Conservation (phyloP, 2,888 invertebrate genomes). For the Drosophila neonasuta region DNA sequence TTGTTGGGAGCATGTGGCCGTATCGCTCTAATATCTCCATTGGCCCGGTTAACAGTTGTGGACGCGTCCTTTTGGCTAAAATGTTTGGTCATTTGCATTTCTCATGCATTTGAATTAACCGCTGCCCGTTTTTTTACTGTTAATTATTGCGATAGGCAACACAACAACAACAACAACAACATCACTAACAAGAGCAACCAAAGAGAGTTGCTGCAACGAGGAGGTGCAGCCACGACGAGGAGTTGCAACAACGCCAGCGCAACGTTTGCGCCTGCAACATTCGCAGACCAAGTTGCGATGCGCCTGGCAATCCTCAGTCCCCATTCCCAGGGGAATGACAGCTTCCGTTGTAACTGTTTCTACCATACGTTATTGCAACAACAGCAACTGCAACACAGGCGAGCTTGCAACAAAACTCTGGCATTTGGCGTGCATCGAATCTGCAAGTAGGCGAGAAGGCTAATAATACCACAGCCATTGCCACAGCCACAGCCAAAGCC, state of each 20-base stretch:
- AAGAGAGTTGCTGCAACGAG: slow-evolving; percentile 8
- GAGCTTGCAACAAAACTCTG: slow-evolving; percentile 33
- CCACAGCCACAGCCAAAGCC: slow-evolving; percentile 35
- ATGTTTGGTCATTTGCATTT: slow-evolving; percentile 72
- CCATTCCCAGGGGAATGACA: slow-evolving; percentile 74
- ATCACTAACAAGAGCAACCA: slow-evolving; percentile 45
- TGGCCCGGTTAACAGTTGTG: slow-evolving; percentile 45
- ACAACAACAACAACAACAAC: slow-evolving; percentile 4
- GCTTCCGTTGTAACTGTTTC: slow-evolving; percentile 77
- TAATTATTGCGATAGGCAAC: slow-evolving; percentile 74
- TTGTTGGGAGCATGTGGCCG: neutral
- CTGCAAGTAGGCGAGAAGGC: slow-evolving; percentile 77
- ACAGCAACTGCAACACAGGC: slow-evolving; percentile 53
- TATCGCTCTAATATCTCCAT: slow-evolving; percentile 59
- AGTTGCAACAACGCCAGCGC: slow-evolving; percentile 44
- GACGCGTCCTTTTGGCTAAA: slow-evolving; percentile 66
- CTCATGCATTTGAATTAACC: slow-evolving; percentile 77
- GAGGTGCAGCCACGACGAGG: slow-evolving; percentile 15
- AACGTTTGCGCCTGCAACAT: slow-evolving; percentile 4
- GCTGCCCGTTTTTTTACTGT: slow-evolving; percentile 69
- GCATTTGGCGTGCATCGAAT: slow-evolving; percentile 77
- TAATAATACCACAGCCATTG: slow-evolving; percentile 75
- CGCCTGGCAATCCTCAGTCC: slow-evolving; percentile 49
- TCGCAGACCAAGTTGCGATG: slow-evolving; percentile 37
- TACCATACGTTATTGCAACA: slow-evolving; percentile 74